Conservation (phyloP, 2,797 vertebrate species). For the Coluber constrictor region DNA sequence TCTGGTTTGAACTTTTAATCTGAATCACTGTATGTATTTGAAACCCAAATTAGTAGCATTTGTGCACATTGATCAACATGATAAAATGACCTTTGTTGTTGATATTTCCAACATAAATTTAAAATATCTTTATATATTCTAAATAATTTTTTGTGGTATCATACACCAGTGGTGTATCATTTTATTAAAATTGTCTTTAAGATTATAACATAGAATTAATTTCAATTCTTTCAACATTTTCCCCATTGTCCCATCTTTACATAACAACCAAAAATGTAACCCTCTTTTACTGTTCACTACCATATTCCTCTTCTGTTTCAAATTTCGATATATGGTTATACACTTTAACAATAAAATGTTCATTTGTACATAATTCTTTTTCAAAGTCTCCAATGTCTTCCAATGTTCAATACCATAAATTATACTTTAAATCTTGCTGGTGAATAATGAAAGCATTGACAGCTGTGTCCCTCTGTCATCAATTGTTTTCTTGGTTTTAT, state of each 20-base stretch:
- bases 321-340: not conserved
- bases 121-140: not conserved
- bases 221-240: not conserved
- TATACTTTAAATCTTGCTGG: not conserved
- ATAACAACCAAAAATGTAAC: not conserved
- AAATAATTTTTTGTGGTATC: not conserved
- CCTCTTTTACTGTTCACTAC: not conserved
- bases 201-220: not conserved
- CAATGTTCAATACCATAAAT: not conserved
- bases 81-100: not conserved
- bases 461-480: not conserved
- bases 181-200: not conserved
- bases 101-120: not conserved
- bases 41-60: not conserved
- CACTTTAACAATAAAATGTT: not conserved
- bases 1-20: not conserved
- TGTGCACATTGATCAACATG: not conserved
- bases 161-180: not conserved
- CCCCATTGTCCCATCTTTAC: not conserved
- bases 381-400: not conserved
- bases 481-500: not conserved
- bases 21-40: not conserved
- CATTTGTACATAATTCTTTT: not conserved
- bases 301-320: not conserved
- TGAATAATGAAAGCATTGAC: not conserved